Conservation (phyloP, 2,797 vertebrate genomes). For the Phataginus tricuspis region DNA sequence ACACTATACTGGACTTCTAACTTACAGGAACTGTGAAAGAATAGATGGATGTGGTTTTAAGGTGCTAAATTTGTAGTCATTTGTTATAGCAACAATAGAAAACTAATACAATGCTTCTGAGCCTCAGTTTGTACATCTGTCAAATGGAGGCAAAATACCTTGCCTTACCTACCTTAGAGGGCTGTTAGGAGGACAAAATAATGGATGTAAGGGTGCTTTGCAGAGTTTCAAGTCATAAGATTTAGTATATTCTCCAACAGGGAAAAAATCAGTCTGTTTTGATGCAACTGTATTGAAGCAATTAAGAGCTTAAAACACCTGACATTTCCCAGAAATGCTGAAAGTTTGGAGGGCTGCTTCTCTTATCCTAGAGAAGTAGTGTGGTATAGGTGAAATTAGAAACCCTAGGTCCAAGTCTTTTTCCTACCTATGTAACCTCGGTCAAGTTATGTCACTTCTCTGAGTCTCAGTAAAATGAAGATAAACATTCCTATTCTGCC, state of each 20-base stretch:
- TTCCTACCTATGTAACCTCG: not conserved
- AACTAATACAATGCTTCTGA: not conserved
- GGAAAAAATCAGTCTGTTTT: not conserved
- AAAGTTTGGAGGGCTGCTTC: not conserved
- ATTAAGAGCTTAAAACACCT: not conserved
- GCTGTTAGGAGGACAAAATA: constrained; percentile 41
- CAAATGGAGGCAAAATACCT: not conserved
- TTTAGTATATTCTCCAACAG: not conserved
- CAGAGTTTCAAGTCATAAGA: constrained; percentile 41
- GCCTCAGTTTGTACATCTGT: not conserved
- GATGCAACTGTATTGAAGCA: constrained; percentile 12
- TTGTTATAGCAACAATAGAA: constrained; percentile 4
- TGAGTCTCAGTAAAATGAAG: not conserved
- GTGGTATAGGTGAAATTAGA: not conserved
- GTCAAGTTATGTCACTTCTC: not conserved
- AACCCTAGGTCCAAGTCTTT: not conserved
- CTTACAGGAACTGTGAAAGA: not conserved
- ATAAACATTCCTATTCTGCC: not conserved
- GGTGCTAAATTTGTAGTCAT: not conserved
- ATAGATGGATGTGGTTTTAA: not conserved
- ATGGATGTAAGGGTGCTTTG: not conserved
- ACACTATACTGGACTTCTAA: not conserved
- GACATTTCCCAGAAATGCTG: constrained; percentile 12
- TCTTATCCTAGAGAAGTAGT: not conserved
- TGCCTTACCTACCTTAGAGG: not conserved